Evolutionary conservation across 2,113 vertebrate genomes (phyloP).

Genomic region (Sclerurus mexicanus): DNA sequence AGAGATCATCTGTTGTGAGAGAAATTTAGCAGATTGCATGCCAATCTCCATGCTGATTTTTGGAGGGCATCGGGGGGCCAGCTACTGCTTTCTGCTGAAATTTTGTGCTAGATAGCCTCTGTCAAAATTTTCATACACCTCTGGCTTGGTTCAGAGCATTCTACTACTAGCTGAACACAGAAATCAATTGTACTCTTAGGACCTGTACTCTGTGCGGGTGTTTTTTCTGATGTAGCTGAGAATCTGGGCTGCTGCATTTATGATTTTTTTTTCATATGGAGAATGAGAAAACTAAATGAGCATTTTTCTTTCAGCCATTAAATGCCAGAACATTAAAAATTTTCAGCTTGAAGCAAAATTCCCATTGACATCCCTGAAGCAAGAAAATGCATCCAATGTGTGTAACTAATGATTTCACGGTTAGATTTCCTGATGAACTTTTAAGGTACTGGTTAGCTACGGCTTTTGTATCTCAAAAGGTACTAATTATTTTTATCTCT

Average conservation of each 20-base stretch:
- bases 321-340: not conserved
- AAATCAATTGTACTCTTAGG: not conserved
- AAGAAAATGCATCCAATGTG: not conserved
- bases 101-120: not conserved
- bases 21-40: accelerated
- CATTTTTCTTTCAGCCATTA: not conserved
- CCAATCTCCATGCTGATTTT: not conserved
- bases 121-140: not conserved
- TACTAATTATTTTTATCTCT: not conserved
- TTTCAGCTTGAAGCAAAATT: not conserved
- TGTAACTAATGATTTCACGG: not conserved
- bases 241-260: not conserved
- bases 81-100: not conserved
- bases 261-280: not conserved
- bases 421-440: not conserved
- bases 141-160: not conserved
- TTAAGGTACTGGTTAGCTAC: not conserved
- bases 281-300: not conserved
- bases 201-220: not conserved
- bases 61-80: not conserved
- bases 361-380: not conserved
- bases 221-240: not conserved
- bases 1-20: not conserved
- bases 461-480: not conserved
- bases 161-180: not conserved